Base-by-base conservation (phyloP, 2,113 vertebrate genomes). In the Madoqua kirkii region DNA sequence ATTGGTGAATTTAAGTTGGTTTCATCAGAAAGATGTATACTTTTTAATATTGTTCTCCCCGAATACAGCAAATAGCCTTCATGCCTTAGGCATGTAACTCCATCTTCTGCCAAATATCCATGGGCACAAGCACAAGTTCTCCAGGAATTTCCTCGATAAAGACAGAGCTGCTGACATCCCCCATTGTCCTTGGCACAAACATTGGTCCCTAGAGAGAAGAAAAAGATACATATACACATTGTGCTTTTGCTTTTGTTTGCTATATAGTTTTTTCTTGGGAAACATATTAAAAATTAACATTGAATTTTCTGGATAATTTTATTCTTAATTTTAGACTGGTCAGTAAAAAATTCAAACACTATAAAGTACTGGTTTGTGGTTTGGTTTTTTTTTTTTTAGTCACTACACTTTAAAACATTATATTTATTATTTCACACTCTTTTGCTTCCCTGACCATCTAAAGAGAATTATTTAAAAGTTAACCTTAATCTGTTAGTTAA, bases 31-130 rank as follows among this genome's bases (percentile, higher is more conserved):
- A 99, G 99, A 98, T 99, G 99, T 96, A 99, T 99, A 97, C 99
- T 99, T 98, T 99, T 99, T 54, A 99, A 94, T 96, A 99, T 99
- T 67, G 99, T 99, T 98, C 99, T 99, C 95, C 99, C 99, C 0
- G 99, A 99, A 98, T 99, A 99, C 7, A 99, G 98, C 54, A 99
- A 98, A 98, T 99, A 99, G 7, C 99, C 99, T 96, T 99, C 99
- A 15, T 99, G 99, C 94, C 99, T 99, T 92, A 99, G 98, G 95
- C 99, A 99, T 97, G 99, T 99, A 64, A 99, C 98, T 43, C 99
- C 99, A 29, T 99, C 99, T 59, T 99, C 99, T 27, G 99, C 99
- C 89, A 99, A 98, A 95, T 99, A 99, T 3, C 99, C 99, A 52
- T 99, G 99, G 7, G 99, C 99, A 25, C 99, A 99, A n/a, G 99